Evolutionary conservation across 2,113 vertebrate species (phyloP), one percentile per base, ranked within the genome.

Genomic region (Rhynchomys soricoides): DNA sequence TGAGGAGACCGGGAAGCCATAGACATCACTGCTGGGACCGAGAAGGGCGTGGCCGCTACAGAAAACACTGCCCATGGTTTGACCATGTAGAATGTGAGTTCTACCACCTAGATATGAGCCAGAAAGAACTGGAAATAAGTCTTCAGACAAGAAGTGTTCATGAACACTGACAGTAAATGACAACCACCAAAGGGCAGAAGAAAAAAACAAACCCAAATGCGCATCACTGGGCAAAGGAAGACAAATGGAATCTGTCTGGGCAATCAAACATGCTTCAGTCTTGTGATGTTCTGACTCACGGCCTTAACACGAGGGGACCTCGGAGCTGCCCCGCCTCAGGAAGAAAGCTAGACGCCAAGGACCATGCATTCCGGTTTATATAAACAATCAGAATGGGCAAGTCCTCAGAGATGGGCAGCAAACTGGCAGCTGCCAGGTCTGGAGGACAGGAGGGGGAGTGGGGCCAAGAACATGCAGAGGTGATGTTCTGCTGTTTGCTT

Each of bases 1-100:
- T 8, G 21, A 19, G 86, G 86, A 55, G 68, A 52, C 15, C 2
- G 0, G 21, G 22, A 73, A 29, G 37, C 50, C 68, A 29, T 2
- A 13, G 8, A 24, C 37, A 17, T 55, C 21, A 5, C 45, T 24
- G 31, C 12, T 9, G 12, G 22, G 45, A 19, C 31, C 5, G 13
- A 7, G 31, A 52, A 55, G 22, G 13, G 34, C 22, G 0, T n/a
- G n/a, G 13, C 48, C 1, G 1, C 24, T 29, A 10, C 3, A 24
- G 50, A 43, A 88, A 88, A 52, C 22, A 50, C 66, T 70, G n/a
- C 37, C 29, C 24, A 70, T 12, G 10, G 22, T 29, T 87, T 9
- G 7, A 71, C 68, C 7, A 3, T 11, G 10, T 19, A 29, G 19
- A 88, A 57, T 22, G 4, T 24, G 66, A 57, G 48, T 73, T 40